Percentiles rank a stretch among this genome's conserved stretches.
Evolutionary conservation across 2,113 vertebrate species (phyloP).

Genomic region (Empidonax alnorum): DNA sequence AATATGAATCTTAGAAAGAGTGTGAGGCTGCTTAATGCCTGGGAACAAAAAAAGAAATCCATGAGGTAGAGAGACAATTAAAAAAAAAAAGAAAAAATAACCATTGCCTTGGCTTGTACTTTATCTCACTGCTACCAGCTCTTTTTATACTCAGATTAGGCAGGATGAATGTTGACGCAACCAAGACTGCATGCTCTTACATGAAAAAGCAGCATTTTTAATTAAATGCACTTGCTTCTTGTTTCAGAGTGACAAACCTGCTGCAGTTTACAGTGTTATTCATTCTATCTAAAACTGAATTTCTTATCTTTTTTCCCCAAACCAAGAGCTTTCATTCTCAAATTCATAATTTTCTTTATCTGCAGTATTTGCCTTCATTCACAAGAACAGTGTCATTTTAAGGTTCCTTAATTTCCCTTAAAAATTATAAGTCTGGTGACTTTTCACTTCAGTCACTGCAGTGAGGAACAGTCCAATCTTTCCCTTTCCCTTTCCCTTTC

Average conservation of each 20-base stretch:
- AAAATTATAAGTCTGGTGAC: background rate
- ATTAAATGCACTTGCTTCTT: background rate
- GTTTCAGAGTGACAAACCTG: background rate
- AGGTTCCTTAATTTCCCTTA: background rate
- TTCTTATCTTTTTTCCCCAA: background rate
- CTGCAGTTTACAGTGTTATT: background rate
- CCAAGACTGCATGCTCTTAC: background rate
- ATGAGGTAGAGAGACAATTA: background rate
- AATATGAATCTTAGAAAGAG: background rate
- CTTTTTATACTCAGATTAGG: background rate
- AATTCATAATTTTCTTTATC: background rate
- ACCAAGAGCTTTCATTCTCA: background rate
- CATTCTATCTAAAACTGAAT: background rate
- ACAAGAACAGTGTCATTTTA: background rate
- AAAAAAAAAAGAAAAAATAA: rapidly evolving
- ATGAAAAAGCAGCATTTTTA: conserved; percentile 37
- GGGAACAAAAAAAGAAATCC: background rate
- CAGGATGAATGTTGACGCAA: background rate
- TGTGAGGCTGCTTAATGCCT: background rate
- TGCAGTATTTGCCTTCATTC: background rate
- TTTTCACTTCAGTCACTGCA: background rate
- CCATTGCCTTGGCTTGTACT: background rate
- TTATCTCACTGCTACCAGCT: conserved; percentile 30
- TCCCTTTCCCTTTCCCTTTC: background rate
- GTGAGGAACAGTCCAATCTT: rapidly evolving